Evolutionary conservation across 2,888 invertebrate species (phyloP), one percentile per base, ranked within the genome.

Genomic region (Idaea dimidiata): DNA sequence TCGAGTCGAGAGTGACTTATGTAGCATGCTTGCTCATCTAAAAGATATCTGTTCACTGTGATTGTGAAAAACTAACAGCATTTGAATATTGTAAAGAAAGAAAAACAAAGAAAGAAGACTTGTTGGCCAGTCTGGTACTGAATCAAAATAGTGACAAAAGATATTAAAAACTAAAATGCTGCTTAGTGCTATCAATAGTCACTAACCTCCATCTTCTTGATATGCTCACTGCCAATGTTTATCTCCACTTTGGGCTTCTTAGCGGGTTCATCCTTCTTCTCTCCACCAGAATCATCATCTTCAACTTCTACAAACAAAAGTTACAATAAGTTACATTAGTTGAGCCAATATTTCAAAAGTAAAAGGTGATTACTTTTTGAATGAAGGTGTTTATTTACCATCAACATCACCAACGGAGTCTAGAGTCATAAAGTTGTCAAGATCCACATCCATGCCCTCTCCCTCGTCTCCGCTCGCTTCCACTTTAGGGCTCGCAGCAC

Each of bases 341-440:
- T n/a, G n/a, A n/a, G n/a, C n/a, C n/a, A n/a, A 17, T 56, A 56
- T 56, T 17, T 56, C 18, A 17, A 24, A 6, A 55, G 3, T 17
- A 56, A 32, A 59, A 62, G 5, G 16, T 6, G 17, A 6, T 6
- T 72, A 77, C 16, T 32, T 10, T 8, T 32, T 32, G 10, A 32
- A 2, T 2, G 32, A 32, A 6, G 10, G 7, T 8, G 24, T 32
- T 16, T 31, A 68, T 83, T 88, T 89, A 94, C 95, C 96, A 86
- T 97, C 97, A 24, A 96, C 96, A 85, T 97, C 97, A 7, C 97
- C 97, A 33, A 97, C 96, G 3, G 97, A 97, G 86, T 97, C 97
- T n/a, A 97, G 94, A 0, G 97, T 97, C 93, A 97, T 96, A 80
- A 97, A 97, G 80, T 97, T 96, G 71, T 97, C 97, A 70, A 97